Conservation (phyloP, 1,140 invertebrate genomes). For the Drosophila suzukii region DNA sequence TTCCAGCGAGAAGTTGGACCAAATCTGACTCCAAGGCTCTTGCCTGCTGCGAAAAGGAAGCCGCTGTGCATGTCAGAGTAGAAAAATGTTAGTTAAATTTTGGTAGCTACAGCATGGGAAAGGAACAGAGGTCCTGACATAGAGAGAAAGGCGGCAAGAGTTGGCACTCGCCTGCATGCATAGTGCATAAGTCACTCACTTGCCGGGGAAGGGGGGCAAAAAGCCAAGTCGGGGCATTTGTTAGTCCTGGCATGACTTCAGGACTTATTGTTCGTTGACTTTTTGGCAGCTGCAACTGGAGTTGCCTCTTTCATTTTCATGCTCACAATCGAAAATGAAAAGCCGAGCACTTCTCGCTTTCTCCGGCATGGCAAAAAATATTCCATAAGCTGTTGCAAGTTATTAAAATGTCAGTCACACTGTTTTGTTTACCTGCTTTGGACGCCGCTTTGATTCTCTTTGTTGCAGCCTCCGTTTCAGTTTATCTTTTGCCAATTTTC, state of each 20-base stretch:
- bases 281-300: conserved; percentile 36
- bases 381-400: conserved; percentile 48
- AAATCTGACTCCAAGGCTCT: not conserved
- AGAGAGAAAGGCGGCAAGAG: conserved; percentile 11
- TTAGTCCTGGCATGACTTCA: conserved; percentile 61
- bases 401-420: conserved; percentile 59
- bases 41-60: conserved; percentile 43
- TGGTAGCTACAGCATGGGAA: conserved; percentile 6
- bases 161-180: conserved; percentile 72
- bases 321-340: conserved; percentile 33
- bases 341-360: conserved; percentile 22
- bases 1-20: not conserved
- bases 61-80: conserved; percentile 47
- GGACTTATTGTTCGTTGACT: conserved; percentile 56
- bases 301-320: conserved; percentile 20
- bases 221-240: conserved; percentile 8
- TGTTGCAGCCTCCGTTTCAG: conserved; percentile 26
- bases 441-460: conserved; percentile 38
- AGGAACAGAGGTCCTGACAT: conserved; percentile 4
- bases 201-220: conserved; percentile 11
- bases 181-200: conserved; percentile 76
- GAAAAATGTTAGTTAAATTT: conserved; percentile 71
- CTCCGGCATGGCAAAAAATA: conserved; percentile 11
- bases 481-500: conserved; percentile 30
- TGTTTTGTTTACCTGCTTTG: conserved; percentile 7